A percentile compares a stretch with the other conserved stretches of the same genome.
Conservation (phyloP, 1,140 invertebrate genomes). For the Drosophila murphyi region DNA sequence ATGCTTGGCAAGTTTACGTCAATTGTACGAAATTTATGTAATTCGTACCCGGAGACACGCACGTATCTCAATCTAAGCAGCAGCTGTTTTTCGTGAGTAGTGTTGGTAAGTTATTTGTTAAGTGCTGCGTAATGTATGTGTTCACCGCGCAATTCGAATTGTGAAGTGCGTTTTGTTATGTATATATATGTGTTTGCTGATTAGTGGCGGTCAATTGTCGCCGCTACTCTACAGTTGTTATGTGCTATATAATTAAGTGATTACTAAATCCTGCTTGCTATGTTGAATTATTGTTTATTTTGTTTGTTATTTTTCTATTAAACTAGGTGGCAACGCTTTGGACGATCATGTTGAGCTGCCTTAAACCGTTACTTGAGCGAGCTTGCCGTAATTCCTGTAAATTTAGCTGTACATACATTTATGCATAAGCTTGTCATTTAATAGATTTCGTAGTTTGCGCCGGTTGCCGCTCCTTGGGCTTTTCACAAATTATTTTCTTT, state of each 20-base stretch:
- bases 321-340: slow-evolving; percentile 31
- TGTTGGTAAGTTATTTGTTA: slow-evolving; percentile 34
- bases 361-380: slow-evolving; percentile 40
- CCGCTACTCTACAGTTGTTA: slow-evolving; percentile 26
- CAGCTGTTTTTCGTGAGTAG: slow-evolving; percentile 60
- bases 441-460: slow-evolving; percentile 31
- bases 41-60: slow-evolving; percentile 68
- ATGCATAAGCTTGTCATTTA: slow-evolving; percentile 13
- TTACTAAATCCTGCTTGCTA: slow-evolving; percentile 33
- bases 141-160: slow-evolving; percentile 25
- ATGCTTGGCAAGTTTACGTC: slow-evolving; percentile 54
- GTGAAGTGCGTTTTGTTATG: background rate
- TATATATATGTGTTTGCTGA: slow-evolving; percentile 21
- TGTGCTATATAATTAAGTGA: slow-evolving; percentile 37
- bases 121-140: slow-evolving; percentile 31
- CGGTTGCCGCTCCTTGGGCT: slow-evolving; percentile 35
- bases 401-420: background rate
- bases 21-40: slow-evolving; percentile 73
- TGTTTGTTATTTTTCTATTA: background rate
- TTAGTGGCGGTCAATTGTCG: slow-evolving; percentile 37
- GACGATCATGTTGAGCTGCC: slow-evolving; percentile 17
- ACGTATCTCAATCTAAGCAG: slow-evolving; percentile 51
- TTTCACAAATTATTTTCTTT: background rate
- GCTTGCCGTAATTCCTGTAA: slow-evolving; percentile 35
- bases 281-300: slow-evolving; percentile 7